These are phyloP conservation scores for Haliaeetus leucogaster DNA, from an alignment of 2,113 vertebrate genomes.

Conservation along the genomic window DNA sequence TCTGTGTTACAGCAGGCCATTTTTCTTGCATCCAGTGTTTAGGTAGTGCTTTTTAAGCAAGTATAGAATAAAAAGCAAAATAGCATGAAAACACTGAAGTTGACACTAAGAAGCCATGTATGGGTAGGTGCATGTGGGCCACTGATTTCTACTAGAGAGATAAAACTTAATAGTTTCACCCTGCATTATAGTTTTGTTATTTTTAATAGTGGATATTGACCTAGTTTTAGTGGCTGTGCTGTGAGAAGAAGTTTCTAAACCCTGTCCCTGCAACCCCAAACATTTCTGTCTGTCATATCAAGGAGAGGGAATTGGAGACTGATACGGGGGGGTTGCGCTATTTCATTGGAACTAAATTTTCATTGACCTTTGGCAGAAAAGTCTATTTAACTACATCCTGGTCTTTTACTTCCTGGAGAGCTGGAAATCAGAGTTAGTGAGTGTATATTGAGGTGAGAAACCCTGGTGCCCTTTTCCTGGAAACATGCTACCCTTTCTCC, in stretches of 20 bases:
- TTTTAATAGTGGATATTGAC: neutral
- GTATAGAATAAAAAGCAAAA: neutral
- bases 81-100: neutral
- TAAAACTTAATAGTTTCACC: neutral
- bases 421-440: conserved; percentile 32
- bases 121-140: neutral
- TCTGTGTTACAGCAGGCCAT: neutral
- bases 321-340: neutral
- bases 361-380: conserved; percentile 31
- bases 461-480: conserved; percentile 13
- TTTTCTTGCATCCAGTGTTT: neutral
- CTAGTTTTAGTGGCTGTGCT: neutral
- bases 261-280: neutral
- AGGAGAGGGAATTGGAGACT: neutral
- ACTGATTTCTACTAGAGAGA: neutral
- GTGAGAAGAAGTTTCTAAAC: neutral
- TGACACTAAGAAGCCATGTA: neutral
- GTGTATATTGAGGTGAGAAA: conserved; percentile 32
- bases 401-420: conserved; percentile 18
- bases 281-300: neutral
- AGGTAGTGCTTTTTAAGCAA: neutral
- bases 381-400: neutral
- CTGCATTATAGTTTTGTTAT: neutral
- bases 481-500: neutral
- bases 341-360: conserved; percentile 13